Base-by-base conservation (phyloP, 30 jellyfish, hydroid and myxozoan genomes). In the Chironex yamaguchii region DNA sequence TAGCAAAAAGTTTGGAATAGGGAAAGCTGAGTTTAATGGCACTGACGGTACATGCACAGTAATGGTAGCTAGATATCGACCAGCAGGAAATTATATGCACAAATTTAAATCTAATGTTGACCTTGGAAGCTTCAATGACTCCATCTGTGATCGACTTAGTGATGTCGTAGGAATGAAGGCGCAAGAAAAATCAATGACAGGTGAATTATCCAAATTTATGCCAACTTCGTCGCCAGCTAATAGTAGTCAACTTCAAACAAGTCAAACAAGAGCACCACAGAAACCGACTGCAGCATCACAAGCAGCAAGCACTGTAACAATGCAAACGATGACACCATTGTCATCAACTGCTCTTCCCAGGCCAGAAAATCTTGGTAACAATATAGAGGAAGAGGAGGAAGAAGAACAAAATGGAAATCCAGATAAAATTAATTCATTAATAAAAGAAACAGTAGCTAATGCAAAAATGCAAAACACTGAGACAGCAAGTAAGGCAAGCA, bases 21-120 rank as follows among this genome's bases (percentile, higher is more conserved):
- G 53, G 68, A 67, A 67, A 67, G 80, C 80, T 3, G 12, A 65
- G 9, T 11, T 25, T 14, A 67, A 14, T 14, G 53, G 31, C 23
- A 29, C 11, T 6, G 80, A 67, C 29, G 21, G 11, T 29, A 67
- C n/a, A 29, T 67, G 80, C 22, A 67, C 80, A 12, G 25, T 14
- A 4, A 29, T 67, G 3, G 80, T 67, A 2, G 80, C 80, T n/a
- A 67, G 80, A 22, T 67, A 67, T 31, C 12, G 67, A 17, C 80
- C 80, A n/a, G 67, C 53, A 4, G 80, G 80, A 17, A 67, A 67
- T 22, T 14, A 20, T 31, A 23, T 14, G n/a, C 23, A 29, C 9
- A 9, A n/a, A 14, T 67, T 67, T 67, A 22, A 22, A 14, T 17
- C 12, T 20, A 67, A 67, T 22, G 67, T 67, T 29, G 68, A 25